Conservation (phyloP, 1,140 invertebrate genomes). For the Cyclargus thomasi region DNA sequence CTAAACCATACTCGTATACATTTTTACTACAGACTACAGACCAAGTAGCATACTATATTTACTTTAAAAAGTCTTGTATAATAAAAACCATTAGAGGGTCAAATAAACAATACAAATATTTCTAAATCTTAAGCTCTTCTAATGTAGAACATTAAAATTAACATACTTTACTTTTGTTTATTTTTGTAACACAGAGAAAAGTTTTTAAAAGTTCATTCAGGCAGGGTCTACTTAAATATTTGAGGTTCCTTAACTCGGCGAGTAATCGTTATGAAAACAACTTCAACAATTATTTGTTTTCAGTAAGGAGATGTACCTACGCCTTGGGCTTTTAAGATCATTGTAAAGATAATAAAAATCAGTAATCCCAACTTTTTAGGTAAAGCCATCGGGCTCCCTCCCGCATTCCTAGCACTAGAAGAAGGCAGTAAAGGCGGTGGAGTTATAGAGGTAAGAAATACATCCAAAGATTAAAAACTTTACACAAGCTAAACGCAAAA, state of each 20-base stretch:
- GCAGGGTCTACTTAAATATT: constrained; percentile 1
- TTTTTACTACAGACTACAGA: too few relatives aligned
- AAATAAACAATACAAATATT: too few relatives aligned
- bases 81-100: too few relatives aligned
- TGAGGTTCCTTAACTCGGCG: background rate
- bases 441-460: constrained; percentile 86
- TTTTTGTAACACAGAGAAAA: constrained; percentile 12
- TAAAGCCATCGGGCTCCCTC: constrained; percentile 93
- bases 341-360: too few relatives aligned
- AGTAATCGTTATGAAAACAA: background rate
- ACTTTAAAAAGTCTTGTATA: too few relatives aligned
- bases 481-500: too few relatives aligned
- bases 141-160: background rate
- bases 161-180: background rate
- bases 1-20: too few relatives aligned
- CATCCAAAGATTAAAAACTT: too few relatives aligned
- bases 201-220: constrained; percentile 9
- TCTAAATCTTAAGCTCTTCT: background rate
- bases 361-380: constrained; percentile 62
- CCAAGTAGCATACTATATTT: too few relatives aligned
- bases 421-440: constrained; percentile 92
- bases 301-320: background rate
- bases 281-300: background rate
- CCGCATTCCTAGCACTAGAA: constrained; percentile 88
- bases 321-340: background rate